These are phyloP conservation scores for Cepaea nemoralis DNA, from an alignment of 1,140 invertebrate species.

Conservation along the genomic window DNA sequence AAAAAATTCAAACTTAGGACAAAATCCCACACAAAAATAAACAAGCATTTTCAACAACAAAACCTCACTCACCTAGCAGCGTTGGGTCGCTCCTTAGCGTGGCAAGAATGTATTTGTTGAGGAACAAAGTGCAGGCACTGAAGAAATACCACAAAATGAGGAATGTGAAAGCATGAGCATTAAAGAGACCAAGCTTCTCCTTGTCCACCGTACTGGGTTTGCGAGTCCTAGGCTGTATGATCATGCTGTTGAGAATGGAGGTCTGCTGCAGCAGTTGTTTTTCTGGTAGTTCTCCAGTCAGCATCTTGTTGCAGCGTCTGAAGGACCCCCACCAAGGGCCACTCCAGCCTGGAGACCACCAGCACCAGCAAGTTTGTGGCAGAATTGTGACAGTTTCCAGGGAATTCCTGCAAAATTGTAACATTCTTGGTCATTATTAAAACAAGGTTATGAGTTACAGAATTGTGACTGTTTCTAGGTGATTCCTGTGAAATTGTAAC, in stretches of 20 bases:
- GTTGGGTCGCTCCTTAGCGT: conserved; percentile 85
- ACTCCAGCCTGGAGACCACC: not conserved
- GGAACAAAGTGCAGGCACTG: conserved; percentile 81
- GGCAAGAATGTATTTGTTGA: conserved; percentile 87
- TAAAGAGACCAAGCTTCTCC: conserved; percentile 65
- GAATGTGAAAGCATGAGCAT: conserved; percentile 79
- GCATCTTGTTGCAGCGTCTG: not conserved
- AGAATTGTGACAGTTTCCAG: too few species aligned
- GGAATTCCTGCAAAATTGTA: too few species aligned
- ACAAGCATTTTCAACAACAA: too few species aligned
- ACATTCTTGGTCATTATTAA: too few species aligned
- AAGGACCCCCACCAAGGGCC: not conserved
- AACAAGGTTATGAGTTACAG: too few species aligned
- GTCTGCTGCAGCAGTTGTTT: not conserved
- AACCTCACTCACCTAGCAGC: conserved; percentile 79
- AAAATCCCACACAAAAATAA: too few species aligned
- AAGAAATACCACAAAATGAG: conserved; percentile 84
- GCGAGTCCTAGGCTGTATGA: conserved; percentile 1
- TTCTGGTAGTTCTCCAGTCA: not conserved
- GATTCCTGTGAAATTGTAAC: too few species aligned
- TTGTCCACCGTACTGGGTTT: conserved; percentile 21
- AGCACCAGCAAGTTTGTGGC: too few species aligned
- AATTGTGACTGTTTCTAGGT: too few species aligned
- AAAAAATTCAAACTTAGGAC: too few species aligned
- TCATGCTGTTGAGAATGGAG: not conserved